Conservation (phyloP, 2,888 invertebrate species). For the Theodoxus fluviatilis region DNA sequence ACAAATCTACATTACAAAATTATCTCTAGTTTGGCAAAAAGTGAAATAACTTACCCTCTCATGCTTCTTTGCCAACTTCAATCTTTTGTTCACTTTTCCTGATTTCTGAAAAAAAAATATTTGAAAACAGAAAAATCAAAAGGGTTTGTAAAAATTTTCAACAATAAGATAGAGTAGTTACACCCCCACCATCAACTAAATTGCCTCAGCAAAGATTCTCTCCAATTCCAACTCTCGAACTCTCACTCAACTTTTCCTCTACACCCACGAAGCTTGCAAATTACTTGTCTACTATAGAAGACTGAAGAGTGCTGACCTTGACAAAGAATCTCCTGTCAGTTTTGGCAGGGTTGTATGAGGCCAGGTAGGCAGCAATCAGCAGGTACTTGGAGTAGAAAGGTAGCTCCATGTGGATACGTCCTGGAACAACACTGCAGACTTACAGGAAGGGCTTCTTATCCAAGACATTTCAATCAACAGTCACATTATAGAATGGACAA, state of each 20-base stretch:
- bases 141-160: neutral
- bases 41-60: slow-evolving; percentile 48
- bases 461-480: too few relatives aligned
- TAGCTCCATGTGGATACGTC: slow-evolving; percentile 68
- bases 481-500: too few relatives aligned
- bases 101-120: slow-evolving; percentile 41
- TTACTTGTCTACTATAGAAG: neutral
- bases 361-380: slow-evolving; percentile 87
- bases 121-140: neutral
- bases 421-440: too few relatives aligned
- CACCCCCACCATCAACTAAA: neutral
- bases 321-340: slow-evolving; percentile 87
- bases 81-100: slow-evolving; percentile 40
- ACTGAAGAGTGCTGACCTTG: slow-evolving; percentile 68
- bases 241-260: too few relatives aligned
- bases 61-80: slow-evolving; percentile 47
- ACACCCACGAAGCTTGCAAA: neutral
- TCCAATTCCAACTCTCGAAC: neutral
- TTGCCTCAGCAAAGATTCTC: neutral
- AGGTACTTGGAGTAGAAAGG: slow-evolving; percentile 90
- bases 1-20: neutral
- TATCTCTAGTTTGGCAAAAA: neutral
- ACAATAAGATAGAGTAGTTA: too few relatives aligned
- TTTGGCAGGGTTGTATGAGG: slow-evolving; percentile 89
- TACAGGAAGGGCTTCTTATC: too few relatives aligned